Evolutionary conservation across 1,140 invertebrate species (phyloP).

Genomic region (Babylonia areolata): DNA sequence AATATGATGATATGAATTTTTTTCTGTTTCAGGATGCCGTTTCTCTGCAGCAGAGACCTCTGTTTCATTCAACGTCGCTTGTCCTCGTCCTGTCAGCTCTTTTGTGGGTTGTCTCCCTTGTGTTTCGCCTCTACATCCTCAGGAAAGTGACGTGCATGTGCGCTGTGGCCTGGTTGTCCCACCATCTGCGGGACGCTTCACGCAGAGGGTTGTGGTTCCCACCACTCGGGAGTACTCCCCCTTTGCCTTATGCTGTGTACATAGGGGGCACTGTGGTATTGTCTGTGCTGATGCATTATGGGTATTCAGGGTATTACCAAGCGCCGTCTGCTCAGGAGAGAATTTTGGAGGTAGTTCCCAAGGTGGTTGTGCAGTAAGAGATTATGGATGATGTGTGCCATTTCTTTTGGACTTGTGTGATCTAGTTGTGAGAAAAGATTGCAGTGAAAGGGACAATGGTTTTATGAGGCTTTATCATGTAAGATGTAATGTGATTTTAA

Average conservation of each 20-base stretch:
- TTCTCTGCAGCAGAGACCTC: slow-evolving; percentile 57
- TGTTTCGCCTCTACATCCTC: not conserved
- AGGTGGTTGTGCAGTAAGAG: not conserved
- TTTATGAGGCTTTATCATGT: too few species aligned
- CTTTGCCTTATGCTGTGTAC: slow-evolving; percentile 54
- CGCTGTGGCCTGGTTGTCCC: slow-evolving; percentile 62
- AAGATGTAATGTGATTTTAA: too few species aligned
- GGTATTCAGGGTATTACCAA: not conserved
- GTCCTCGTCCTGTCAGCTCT: slow-evolving; percentile 49
- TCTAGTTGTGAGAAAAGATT: too few species aligned
- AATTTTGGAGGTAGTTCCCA: not conserved
- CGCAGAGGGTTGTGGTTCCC: slow-evolving; percentile 69
- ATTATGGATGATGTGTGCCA: too few species aligned
- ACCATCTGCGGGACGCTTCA: slow-evolving; percentile 69
- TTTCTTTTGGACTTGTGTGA: too few species aligned
- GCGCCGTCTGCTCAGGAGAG: not conserved
- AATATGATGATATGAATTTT: not conserved
- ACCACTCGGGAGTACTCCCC: slow-evolving; percentile 60
- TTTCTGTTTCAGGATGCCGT: slow-evolving; percentile 60
- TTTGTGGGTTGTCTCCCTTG: slow-evolving; percentile 38
- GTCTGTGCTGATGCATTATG: slow-evolving; percentile 29
- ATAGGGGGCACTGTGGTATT: slow-evolving; percentile 41
- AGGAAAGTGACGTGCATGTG: slow-evolving; percentile 49
- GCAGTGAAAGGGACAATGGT: too few species aligned
- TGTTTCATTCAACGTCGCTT: slow-evolving; percentile 65